Base-by-base conservation (phyloP, 64 coral and sea anemone species). In the Pocillopora damicornis region DNA sequence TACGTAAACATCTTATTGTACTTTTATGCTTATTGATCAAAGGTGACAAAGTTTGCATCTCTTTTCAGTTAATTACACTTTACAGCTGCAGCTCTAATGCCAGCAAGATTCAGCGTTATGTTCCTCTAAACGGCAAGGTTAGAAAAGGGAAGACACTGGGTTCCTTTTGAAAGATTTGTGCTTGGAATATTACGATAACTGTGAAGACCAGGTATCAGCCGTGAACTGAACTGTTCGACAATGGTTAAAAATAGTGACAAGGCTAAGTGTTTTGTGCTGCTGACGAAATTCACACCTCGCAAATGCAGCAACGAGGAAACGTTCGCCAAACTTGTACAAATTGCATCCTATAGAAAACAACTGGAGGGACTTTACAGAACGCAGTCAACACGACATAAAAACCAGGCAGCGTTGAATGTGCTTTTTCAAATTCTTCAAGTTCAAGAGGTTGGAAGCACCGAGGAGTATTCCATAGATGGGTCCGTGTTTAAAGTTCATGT, bases 391-490 rank as follows among this genome's bases (percentile, higher is more conserved):
- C 81, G 81, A 57, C 81, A 85, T 37, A 85, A 66, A 42, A 38
- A 85, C 16, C 81, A 66, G 71, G 20, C 65, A 38, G 72, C 68
- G 63, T 35, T 42, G 45, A 85, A 85, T 58, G 37, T 85, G 38
- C 64, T 85, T 63, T 85, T 85, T 85, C 81, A 85, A 73, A 72
- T 85, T 85, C 81, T 85, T 72, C 81, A 85, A 73, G 65, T 85
- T 22, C 81, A 85, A 85, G 81, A 85, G 15, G 81, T 85, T 85
- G 81, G 81, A 7, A 85, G 64, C 26, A 85, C 35, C n/a, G 38
- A 85, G 18, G 37, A 85, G 18, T 85, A 85, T 20, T 9, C 13
- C 34, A 35, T 73, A 14, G 58, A 73, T 17, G 81, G 81, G 15
- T n/a, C 18, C 20, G n/a, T 68, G 57, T 72, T 85, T 14, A 66